A percentile compares a stretch with the other conserved stretches of the same genome.
Conservation (phyloP, 2,797 vertebrate genomes). For the Sebastes cheni region DNA sequence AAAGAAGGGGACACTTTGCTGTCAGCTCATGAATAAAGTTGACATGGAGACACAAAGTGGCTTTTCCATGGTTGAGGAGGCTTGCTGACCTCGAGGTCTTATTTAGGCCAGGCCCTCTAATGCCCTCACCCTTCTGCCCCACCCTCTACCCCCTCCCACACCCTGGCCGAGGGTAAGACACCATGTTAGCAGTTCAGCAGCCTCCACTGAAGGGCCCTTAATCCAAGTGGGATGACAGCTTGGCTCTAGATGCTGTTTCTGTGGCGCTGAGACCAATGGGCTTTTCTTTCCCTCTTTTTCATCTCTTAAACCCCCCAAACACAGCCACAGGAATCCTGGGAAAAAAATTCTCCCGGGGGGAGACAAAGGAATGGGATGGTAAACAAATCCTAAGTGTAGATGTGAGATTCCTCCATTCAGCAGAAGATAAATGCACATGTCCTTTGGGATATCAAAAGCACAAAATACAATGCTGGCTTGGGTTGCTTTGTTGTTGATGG, state of each 20-base stretch:
- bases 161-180: slow-evolving; percentile 55
- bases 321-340: slow-evolving; percentile 78
- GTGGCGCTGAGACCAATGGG: slow-evolving; percentile 79
- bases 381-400: slow-evolving; percentile 72
- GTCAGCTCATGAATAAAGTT: slow-evolving; percentile 76
- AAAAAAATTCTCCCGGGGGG: slow-evolving; percentile 53
- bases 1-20: slow-evolving; percentile 71
- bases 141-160: slow-evolving; percentile 58
- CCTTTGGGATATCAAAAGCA: slow-evolving; percentile 46
- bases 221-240: slow-evolving; percentile 82
- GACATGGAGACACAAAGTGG: slow-evolving; percentile 77
- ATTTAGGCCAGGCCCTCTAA: slow-evolving; percentile 71
- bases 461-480: slow-evolving; percentile 32
- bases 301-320: slow-evolving; percentile 69
- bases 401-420: slow-evolving; percentile 60
- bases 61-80: slow-evolving; percentile 75
- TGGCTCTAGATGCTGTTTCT: slow-evolving; percentile 76
- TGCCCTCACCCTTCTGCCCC: slow-evolving; percentile 54
- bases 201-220: slow-evolving; percentile 78
- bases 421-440: slow-evolving; percentile 52
- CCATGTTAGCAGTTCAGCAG: slow-evolving; percentile 71
- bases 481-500: slow-evolving; percentile 16
- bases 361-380: slow-evolving; percentile 73
- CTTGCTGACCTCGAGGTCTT: slow-evolving; percentile 75
- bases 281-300: slow-evolving; percentile 77